Base-by-base conservation (phyloP, 2,797 vertebrate species). In the Octomys mimax region DNA sequence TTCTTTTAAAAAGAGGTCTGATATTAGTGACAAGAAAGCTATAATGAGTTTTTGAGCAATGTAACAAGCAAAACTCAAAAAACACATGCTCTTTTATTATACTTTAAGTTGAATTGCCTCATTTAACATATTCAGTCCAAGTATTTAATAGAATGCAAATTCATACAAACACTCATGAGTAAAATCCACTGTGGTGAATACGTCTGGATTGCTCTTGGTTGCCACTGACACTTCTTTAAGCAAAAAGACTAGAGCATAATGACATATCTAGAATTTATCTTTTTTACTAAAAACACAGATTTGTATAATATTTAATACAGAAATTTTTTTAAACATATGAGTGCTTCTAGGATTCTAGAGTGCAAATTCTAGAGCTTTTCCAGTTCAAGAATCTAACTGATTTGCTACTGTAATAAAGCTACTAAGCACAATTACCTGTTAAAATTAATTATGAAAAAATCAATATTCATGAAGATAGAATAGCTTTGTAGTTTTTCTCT, bases 311-410 rank as follows among this genome's bases (percentile, higher is more conserved):
- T 89, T 97, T 91, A 94, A 75, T 75, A 87, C 24, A 92, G 39
- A 91, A 96, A 93, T 81, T 94, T 92, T 95, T 94, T 92, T 95
- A 96, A 90, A 46, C 91, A 93, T 83, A 80, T 8, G 92, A 91
- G 64, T 82, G 80, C 39, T 96, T 95, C 91, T 82, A 87, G 81
- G 46, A 93, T 96, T 95, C 91, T 73, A 91, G n/a, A 83, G 93
- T 42, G 52, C 61, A 85, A 84, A 95, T 77, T 95, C 89, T 95
- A 68, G 49, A 96, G 87, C 61, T 64, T 26, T 77, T 64, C 91
- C 81, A 62, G 80, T 97, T 96, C 66, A 81, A 88, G 71, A 94
- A 61, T 95, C 22, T 86, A 79, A 93, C 28, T 89, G 92, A 92
- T 87, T 1, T 24, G 0, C 24, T 92, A 90, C 73, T 86, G 0